Percentiles rank a stretch among this genome's conserved stretches.
Conservation (phyloP, 2,797 vertebrate species). For the Fratercula arctica region DNA sequence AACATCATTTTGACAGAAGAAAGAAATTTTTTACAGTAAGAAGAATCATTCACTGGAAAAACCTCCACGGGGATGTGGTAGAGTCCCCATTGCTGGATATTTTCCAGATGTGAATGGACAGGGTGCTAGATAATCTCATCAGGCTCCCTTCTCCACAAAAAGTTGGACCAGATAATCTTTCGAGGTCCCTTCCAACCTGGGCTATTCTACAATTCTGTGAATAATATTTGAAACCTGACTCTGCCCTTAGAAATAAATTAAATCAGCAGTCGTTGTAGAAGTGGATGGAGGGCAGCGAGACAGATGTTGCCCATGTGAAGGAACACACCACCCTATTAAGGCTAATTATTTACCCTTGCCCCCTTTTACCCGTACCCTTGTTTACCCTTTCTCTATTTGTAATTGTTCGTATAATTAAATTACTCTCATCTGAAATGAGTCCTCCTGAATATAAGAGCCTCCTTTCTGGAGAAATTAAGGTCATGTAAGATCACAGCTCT, state of each 20-base stretch:
- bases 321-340: not conserved
- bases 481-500: not conserved
- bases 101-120: not conserved
- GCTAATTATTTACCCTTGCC: not conserved
- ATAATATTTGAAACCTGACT: not conserved
- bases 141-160: not conserved
- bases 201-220: not conserved
- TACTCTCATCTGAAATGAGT: not conserved
- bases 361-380: not conserved
- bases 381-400: not conserved
- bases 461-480: not conserved
- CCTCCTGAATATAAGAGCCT: not conserved
- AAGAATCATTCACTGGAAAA: not conserved
- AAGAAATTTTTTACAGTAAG: not conserved
- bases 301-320: not conserved
- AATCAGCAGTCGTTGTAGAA: not conserved
- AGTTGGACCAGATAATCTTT: not conserved
- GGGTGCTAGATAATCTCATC: not conserved
- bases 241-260: not conserved
- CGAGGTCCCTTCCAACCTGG: not conserved
- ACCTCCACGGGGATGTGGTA: not conserved
- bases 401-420: not conserved
- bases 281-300: not conserved
- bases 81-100: not conserved
- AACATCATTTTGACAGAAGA: not conserved